Evolutionary conservation across 2,888 invertebrate genomes (phyloP).

Genomic region (Lasioglossum figueresi): DNA sequence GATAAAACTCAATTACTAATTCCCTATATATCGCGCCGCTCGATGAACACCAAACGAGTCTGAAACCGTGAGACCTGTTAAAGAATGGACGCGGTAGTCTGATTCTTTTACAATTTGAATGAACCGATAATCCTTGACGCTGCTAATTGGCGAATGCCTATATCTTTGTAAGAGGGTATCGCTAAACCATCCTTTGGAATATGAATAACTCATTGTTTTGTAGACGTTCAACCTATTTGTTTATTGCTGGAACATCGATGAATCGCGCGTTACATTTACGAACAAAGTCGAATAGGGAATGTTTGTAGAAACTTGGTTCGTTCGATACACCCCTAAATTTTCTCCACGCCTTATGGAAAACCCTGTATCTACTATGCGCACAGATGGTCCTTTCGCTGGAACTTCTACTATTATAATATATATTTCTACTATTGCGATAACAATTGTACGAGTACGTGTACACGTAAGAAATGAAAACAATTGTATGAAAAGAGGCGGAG

Average conservation of each 20-base stretch:
- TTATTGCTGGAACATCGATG: background rate
- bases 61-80: background rate
- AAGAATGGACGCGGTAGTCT: background rate
- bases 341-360: background rate
- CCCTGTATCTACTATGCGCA: background rate
- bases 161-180: background rate
- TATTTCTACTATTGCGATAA: background rate
- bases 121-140: background rate
- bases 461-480: background rate
- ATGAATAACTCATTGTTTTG: background rate
- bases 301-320: background rate
- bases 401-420: too few relatives aligned
- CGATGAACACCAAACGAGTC: conserved; percentile 31
- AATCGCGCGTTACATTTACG: background rate
- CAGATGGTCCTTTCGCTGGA: background rate
- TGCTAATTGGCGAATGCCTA: background rate
- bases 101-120: background rate
- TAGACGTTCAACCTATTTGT: background rate
- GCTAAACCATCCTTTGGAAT: background rate
- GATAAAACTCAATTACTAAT: too few relatives aligned
- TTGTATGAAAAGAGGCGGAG: background rate
- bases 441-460: background rate
- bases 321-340: too few relatives aligned
- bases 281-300: too few relatives aligned
- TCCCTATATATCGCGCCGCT: background rate